These are phyloP conservation scores for Hemibagrus wyckioides DNA, from an alignment of 2,113 vertebrate genomes.

Conservation along the genomic window DNA sequence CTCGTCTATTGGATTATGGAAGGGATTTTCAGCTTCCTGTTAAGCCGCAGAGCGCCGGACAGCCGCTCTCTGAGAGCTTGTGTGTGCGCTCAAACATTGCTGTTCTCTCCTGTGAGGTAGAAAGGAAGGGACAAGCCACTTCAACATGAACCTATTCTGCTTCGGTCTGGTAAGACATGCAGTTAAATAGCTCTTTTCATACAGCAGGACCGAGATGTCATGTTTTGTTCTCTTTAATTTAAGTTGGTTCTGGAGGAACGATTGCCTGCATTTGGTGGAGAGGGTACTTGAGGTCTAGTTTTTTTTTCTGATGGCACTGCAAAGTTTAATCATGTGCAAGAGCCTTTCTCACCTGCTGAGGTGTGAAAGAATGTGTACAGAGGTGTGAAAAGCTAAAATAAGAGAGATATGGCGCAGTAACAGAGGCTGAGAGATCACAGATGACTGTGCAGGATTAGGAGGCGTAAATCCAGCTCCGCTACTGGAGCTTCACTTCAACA, in stretches of 20 bases:
- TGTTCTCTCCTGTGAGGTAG: neutral
- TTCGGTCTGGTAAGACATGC: slow-evolving; percentile 86
- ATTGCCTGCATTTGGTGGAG: neutral
- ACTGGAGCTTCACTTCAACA: neutral
- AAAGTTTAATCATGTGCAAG: neutral
- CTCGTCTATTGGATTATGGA: slow-evolving; percentile 87
- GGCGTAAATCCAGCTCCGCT: neutral
- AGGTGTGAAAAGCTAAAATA: slow-evolving; percentile 4
- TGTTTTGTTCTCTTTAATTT: neutral
- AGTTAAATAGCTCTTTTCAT: neutral
- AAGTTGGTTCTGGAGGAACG: neutral
- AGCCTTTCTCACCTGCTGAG: neutral
- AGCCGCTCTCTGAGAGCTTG: slow-evolving; percentile 59
- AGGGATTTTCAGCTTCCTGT: slow-evolving; percentile 83
- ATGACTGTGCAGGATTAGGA: neutral
- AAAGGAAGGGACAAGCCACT: slow-evolving; percentile 30
- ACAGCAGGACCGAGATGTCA: slow-evolving; percentile 54
- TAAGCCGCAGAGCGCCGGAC: slow-evolving; percentile 77
- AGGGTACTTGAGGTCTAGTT: neutral
- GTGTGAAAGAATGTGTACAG: neutral
- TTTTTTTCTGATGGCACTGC: no score
- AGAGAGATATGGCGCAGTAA: neutral
- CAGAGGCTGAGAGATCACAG: neutral
- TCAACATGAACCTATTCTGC: slow-evolving; percentile 92
- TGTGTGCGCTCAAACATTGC: neutral